Evolutionary conservation across 2,797 vertebrate genomes (phyloP).

Genomic region (Chromobotia macracanthus): DNA sequence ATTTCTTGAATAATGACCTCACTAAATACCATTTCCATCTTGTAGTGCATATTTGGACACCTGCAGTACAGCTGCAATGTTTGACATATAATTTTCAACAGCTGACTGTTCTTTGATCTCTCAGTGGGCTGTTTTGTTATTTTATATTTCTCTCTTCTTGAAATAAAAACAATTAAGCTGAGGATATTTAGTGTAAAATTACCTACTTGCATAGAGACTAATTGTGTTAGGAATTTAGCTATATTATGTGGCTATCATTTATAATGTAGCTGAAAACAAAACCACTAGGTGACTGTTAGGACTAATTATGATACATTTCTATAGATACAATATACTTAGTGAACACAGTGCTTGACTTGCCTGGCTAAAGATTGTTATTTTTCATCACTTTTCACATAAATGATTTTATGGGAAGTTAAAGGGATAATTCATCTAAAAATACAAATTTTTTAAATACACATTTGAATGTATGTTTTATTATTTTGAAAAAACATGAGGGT

Average conservation of each 20-base stretch:
- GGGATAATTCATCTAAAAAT: too few relatives aligned
- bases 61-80: neutral
- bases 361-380: neutral
- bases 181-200: slow-evolving; percentile 32
- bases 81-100: neutral
- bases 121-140: neutral
- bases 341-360: neutral
- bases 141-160: neutral
- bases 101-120: neutral
- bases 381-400: neutral
- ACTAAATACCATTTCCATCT: neutral
- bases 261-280: slow-evolving; percentile 27
- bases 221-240: slow-evolving; percentile 18
- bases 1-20: too few relatives aligned
- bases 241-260: slow-evolving; percentile 37
- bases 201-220: slow-evolving; percentile 21
- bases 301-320: slow-evolving; percentile 21
- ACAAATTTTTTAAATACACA: too few relatives aligned
- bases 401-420: too few relatives aligned
- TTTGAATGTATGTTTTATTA: too few relatives aligned
- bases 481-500: neutral
- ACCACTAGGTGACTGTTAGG: neutral
- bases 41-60: neutral
- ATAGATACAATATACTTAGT: neutral
- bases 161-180: neutral